These are phyloP conservation scores for Xestia xanthographa DNA, from an alignment of 2,888 invertebrate genomes.

Conservation along the genomic window DNA sequence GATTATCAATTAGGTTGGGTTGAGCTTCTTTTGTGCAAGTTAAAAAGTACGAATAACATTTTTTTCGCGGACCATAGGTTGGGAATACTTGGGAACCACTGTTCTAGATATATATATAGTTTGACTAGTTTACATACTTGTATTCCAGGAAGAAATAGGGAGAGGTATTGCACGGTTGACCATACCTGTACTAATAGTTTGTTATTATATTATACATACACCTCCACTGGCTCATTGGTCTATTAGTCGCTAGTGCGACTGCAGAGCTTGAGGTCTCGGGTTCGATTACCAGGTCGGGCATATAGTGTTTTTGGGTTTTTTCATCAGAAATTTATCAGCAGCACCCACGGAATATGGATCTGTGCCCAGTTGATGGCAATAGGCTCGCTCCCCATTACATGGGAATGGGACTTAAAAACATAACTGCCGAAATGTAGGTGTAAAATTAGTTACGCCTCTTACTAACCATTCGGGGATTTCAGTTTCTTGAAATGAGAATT, in stretches of 20 bases:
- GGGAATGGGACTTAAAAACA: not conserved
- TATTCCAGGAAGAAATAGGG: not conserved
- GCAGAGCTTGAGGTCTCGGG: no score
- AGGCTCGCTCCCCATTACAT: not conserved
- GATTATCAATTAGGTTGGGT: no score
- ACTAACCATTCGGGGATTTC: not conserved
- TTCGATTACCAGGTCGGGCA: not conserved
- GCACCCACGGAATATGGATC: not conserved
- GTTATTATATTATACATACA: not conserved
- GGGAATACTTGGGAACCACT: no score
- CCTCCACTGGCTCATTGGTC: not conserved
- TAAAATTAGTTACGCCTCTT: no score
- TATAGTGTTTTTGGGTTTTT: not conserved
- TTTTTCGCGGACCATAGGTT: no score
- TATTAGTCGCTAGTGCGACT: not conserved
- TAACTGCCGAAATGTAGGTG: no score
- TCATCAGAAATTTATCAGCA: not conserved
- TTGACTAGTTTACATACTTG: not conserved
- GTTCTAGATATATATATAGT: no score
- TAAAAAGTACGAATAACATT: no score
- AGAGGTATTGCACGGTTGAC: not conserved
- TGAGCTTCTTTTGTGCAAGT: no score
- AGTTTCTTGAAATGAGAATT: constrained; percentile 3
- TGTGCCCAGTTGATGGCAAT: not conserved
- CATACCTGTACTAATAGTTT: not conserved